Base-by-base conservation (phyloP, 2,113 vertebrate species). In the Vulpes ferrilata region DNA sequence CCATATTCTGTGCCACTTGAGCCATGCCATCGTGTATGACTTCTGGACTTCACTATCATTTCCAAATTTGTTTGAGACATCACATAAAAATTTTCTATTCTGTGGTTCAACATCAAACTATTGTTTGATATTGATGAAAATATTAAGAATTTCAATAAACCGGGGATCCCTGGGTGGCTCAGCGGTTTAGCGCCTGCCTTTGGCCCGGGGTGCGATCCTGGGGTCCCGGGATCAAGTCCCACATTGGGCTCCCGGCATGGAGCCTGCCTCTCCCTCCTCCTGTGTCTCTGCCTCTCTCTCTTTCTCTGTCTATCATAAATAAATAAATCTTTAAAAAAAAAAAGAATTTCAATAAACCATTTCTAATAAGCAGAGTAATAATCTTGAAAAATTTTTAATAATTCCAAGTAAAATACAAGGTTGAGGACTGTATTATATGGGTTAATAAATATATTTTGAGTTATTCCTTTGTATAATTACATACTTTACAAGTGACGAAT, bases 401-500 rank as follows among this genome's bases (percentile, higher is more conserved):
- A 97, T 60, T 60, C 19, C 5, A n/a, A 85, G 11, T 27, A 60
- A 59, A 89, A 30, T 23, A 64, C 9, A 64, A 85, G 8, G 69
- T 83, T 86, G 69, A 73, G 9, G 55, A 89, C 23, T 78, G 12
- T n/a, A 69, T 60, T 38, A 17, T 4, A 38, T 57, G 13, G 76
- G 16, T 19, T 78, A 73, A 79, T 65, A 11, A 35, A 7, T 80
- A 59, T 23, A 57, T 43, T 83, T 90, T 82, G 16, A 71, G 27
- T 64, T 57, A 59, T n/a, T 23, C 1, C 32, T 89, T 92, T 87
- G 48, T 48, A 93, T 1, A 67, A 20, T 89, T 78, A 64, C 5
- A 30, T 51, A 1, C 16, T 97, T 95, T 95, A 94, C 73, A 97
- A 85, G 82, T 57, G 51, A 38, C 71, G 87, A 90, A 35, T 81